Percentiles rank a stretch among this genome's conserved stretches.
Evolutionary conservation across 2,888 invertebrate genomes (phyloP).

Genomic region (Tiphia femorata): DNA sequence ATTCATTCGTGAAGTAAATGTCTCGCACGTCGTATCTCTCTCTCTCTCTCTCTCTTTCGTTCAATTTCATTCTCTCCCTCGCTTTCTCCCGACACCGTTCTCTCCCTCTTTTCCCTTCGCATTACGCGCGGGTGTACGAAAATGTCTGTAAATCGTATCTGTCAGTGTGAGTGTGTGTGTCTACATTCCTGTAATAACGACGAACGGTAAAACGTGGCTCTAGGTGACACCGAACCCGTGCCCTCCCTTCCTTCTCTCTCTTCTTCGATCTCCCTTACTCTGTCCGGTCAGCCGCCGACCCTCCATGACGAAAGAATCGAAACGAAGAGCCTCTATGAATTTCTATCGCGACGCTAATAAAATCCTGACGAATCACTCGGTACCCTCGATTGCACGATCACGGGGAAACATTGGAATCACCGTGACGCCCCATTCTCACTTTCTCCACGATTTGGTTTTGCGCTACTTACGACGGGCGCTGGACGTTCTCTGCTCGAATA

Average conservation of each 20-base stretch:
- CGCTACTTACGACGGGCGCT: conserved; percentile 30
- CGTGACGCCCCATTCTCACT: conserved; percentile 41
- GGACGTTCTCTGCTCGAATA: no score
- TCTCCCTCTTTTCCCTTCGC: neutral
- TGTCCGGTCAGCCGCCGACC: no score
- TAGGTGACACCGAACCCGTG: neutral
- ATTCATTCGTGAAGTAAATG: conserved; percentile 43
- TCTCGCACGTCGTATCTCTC: conserved; percentile 44
- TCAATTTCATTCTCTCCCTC: conserved; percentile 28
- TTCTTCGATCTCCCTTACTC: no score
- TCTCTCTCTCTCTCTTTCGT: neutral
- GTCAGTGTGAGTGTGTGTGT: conserved; percentile 1
- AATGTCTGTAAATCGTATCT: neutral
- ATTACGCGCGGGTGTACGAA: neutral
- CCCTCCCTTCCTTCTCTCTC: neutral
- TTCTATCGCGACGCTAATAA: no score
- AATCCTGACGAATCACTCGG: conserved; percentile 1
- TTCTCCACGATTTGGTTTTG: conserved; percentile 26
- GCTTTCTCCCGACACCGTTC: conserved; percentile 21
- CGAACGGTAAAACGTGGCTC: neutral
- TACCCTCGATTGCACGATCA: no score
- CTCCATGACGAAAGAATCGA: neutral
- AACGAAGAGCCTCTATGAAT: neutral
- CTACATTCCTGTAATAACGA: neutral
- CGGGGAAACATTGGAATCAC: no score